Evolutionary conservation across 1,140 invertebrate species (phyloP), one percentile per base, ranked within the genome.

Genomic region (Drosophila parabipectinata): DNA sequence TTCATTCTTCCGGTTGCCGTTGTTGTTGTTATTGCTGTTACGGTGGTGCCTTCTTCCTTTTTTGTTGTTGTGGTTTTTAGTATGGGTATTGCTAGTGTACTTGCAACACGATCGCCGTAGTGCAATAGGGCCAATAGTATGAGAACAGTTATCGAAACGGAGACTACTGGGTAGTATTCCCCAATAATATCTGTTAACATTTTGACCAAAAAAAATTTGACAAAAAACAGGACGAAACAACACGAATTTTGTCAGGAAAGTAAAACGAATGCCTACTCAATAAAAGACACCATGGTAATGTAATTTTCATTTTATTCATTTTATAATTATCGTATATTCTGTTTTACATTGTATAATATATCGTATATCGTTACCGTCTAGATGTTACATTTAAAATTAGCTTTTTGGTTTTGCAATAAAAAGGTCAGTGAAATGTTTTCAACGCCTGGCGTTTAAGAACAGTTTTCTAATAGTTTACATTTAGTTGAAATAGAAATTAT

Each of bases 331-430:
- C 71, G 67, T 55, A 74, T 74, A 53, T 73, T 73, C 32, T 56
- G 72, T 73, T 73, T 73, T 64, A 74, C 66, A 69, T 57, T 69
- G 66, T 69, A 69, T 73, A 73, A 74, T 51, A 34, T 51, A 37
- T 74, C 71, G 52, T 74, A 53, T 72, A 41, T 54, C 57, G 37
- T 74, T 74, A 74, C 69, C 18, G 18, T 41, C 72, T 74, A 74
- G 32, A 69, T 73, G 15, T 73, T 73, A 74, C 53, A 74, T 14
- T 74, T 74, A 64, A 74, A 64, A 74, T 51, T 44, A 44, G 59
- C 62, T 54, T 52, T 51, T 30, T 50, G 48, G 54, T 59, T 72
- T 72, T 21, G 45, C 56, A 69, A 71, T 72, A 41, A 72, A 67
- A 67, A 66, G 39, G 51, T 56, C 37, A 63, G 52, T 73, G 72